Conservation (phyloP, 2,888 invertebrate genomes). For the Parelbella ahira region DNA sequence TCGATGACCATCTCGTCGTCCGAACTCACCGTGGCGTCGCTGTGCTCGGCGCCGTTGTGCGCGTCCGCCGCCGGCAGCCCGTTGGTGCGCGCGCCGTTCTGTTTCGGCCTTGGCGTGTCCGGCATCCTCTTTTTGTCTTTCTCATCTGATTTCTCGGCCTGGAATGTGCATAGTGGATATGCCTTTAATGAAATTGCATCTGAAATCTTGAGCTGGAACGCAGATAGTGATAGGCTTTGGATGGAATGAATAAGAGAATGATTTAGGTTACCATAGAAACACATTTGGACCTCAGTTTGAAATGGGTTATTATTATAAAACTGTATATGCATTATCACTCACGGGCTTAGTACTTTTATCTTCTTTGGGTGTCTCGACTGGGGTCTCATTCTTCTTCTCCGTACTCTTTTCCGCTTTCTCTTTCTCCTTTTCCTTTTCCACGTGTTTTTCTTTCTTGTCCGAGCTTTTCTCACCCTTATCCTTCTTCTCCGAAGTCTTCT, state of each 20-base stretch:
- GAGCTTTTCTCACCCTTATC: slow-evolving; percentile 27
- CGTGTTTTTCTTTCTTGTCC: slow-evolving; percentile 28
- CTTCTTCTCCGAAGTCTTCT: slow-evolving; percentile 33
- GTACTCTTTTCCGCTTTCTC: slow-evolving; percentile 32
- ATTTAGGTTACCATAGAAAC: no score
- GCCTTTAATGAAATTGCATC: no score
- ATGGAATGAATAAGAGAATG: no score
- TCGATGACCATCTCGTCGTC: slow-evolving; percentile 37
- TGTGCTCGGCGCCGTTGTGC: slow-evolving; percentile 57
- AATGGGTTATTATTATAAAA: no score
- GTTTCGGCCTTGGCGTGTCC: slow-evolving; percentile 38
- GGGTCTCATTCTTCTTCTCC: slow-evolving; percentile 32
- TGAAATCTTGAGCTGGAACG: no score
- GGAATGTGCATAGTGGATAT: slow-evolving; percentile 31
- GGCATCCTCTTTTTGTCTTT: slow-evolving; percentile 29
- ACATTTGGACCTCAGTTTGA: no score
- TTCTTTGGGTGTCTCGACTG: slow-evolving; percentile 36
- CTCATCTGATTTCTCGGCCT: slow-evolving; percentile 44
- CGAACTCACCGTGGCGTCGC: slow-evolving; percentile 48
- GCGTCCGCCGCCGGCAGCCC: slow-evolving; percentile 38
- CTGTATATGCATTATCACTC: no score
- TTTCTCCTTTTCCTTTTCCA: slow-evolving; percentile 32
- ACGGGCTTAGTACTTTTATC: slow-evolving; percentile 41
- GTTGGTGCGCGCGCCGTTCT: slow-evolving; percentile 51
- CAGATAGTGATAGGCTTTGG: no score